Conservation (phyloP, 2,888 invertebrate species). For the Hymenopus coronatus region DNA sequence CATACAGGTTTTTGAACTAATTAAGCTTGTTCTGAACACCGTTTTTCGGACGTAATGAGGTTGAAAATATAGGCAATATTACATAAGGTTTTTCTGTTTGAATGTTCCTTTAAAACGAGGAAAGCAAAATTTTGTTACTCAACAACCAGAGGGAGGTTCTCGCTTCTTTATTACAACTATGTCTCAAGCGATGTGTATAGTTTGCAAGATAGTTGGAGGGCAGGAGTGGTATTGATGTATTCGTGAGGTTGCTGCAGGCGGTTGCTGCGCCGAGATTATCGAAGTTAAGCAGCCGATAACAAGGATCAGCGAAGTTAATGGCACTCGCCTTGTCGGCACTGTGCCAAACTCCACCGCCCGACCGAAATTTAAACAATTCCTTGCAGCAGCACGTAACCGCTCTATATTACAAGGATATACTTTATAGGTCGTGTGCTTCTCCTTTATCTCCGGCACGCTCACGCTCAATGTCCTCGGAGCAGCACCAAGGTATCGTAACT, state of each 20-base stretch:
- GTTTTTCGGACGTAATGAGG: no score
- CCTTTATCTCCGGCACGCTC: not conserved
- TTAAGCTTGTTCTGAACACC: no score
- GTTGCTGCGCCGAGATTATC: not conserved
- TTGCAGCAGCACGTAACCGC: not conserved
- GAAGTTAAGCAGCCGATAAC: not conserved
- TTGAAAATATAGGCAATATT: no score
- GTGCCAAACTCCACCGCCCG: not conserved
- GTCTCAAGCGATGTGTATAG: not conserved
- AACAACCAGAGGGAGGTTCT: no score
- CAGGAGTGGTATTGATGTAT: not conserved
- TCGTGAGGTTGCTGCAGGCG: not conserved
- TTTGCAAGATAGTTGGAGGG: not conserved
- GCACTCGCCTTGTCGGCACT: not conserved
- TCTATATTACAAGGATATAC: not conserved
- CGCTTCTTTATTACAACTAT: not conserved
- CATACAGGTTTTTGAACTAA: no score
- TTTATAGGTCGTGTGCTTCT: not conserved
- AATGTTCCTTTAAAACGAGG: no score
- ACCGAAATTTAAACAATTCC: conserved; percentile 10
- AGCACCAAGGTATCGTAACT: not conserved
- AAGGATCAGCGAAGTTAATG: not conserved
- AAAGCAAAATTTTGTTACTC: no score
- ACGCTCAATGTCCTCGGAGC: not conserved
- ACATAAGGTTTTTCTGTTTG: no score